A percentile compares a stretch with the other conserved stretches of the same genome.
Conservation (phyloP, 92 coral and sea anemone genomes). For the Desmophyllum pertusum region DNA sequence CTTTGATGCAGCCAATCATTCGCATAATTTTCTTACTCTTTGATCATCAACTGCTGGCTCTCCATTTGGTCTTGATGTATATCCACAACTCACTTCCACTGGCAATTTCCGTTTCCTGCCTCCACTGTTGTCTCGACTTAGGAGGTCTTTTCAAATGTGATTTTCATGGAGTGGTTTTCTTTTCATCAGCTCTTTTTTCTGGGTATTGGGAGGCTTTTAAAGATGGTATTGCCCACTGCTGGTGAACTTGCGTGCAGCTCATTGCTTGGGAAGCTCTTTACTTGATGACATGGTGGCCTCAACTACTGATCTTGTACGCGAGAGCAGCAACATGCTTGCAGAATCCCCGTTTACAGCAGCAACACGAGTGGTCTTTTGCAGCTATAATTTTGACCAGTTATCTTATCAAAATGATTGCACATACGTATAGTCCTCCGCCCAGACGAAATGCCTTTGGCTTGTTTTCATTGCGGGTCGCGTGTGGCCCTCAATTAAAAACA, state of each 20-base stretch:
- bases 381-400: conserved; percentile 60
- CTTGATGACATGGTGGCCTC: conserved; percentile 49
- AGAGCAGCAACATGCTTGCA: conserved; percentile 62
- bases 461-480: conserved; percentile 62
- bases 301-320: conserved; percentile 30
- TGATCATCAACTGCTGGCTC: conserved; percentile 45
- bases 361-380: conserved; percentile 57
- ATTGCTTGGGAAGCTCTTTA: conserved; percentile 52
- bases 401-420: conserved; percentile 28
- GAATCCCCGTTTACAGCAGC: conserved; percentile 56
- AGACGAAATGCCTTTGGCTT: conserved; percentile 43
- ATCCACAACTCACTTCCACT: conserved; percentile 29
- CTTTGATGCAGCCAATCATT: conserved; percentile 32
- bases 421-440: conserved; percentile 50
- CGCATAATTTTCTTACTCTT: conserved; percentile 24
- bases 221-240: conserved; percentile 66
- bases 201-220: conserved; percentile 62
- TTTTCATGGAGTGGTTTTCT: conserved; percentile 48
- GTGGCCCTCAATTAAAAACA: conserved; percentile 60
- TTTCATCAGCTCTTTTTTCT: conserved; percentile 60
- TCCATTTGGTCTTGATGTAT: conserved; percentile 37
- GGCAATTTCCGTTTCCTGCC: conserved; percentile 47
- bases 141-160: conserved; percentile 42
- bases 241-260: conserved; percentile 52
- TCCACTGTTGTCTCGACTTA: conserved; percentile 36